Conservation (phyloP, 2,888 invertebrate species). For the Ennomos fuscantarius region DNA sequence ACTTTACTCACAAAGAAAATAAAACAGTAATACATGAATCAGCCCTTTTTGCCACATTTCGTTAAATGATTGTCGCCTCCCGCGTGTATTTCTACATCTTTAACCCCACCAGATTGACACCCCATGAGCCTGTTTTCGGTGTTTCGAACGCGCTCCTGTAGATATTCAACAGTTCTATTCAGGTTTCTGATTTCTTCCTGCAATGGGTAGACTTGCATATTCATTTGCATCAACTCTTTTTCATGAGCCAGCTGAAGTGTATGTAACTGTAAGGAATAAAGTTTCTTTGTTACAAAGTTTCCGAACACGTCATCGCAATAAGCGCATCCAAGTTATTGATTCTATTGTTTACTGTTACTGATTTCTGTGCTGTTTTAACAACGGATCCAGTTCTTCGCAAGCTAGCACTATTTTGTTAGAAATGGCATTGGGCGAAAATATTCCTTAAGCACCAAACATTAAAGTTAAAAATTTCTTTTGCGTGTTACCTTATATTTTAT, state of each 20-base stretch:
- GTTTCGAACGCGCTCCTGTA: slow-evolving; percentile 67
- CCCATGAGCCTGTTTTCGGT: slow-evolving; percentile 70
- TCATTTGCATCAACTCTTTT: slow-evolving; percentile 88
- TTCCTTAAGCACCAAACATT: too few relatives aligned
- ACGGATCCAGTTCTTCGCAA: too few relatives aligned
- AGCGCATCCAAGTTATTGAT: background rate
- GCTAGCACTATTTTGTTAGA: too few relatives aligned
- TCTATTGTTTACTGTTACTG: background rate
- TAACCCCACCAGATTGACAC: slow-evolving; percentile 57
- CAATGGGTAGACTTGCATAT: slow-evolving; percentile 84
- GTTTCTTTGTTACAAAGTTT: slow-evolving; percentile 21
- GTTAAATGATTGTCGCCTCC: slow-evolving; percentile 65
- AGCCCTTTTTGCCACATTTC: slow-evolving; percentile 52
- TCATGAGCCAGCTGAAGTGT: slow-evolving; percentile 90
- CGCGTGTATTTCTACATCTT: slow-evolving; percentile 57
- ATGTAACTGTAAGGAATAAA: slow-evolving; percentile 85
- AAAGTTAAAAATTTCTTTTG: too few relatives aligned
- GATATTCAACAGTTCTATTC: slow-evolving; percentile 83
- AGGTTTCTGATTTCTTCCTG: slow-evolving; percentile 86
- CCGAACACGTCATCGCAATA: slow-evolving; percentile 19
- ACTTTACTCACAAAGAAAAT: slow-evolving; percentile 9
- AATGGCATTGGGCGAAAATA: too few relatives aligned
- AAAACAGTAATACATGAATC: slow-evolving; percentile 26
- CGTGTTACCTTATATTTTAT: too few relatives aligned
- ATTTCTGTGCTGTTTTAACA: too few relatives aligned